These are phyloP conservation scores for Acleris literana DNA, from an alignment of 2,888 invertebrate species.

Conservation along the genomic window DNA sequence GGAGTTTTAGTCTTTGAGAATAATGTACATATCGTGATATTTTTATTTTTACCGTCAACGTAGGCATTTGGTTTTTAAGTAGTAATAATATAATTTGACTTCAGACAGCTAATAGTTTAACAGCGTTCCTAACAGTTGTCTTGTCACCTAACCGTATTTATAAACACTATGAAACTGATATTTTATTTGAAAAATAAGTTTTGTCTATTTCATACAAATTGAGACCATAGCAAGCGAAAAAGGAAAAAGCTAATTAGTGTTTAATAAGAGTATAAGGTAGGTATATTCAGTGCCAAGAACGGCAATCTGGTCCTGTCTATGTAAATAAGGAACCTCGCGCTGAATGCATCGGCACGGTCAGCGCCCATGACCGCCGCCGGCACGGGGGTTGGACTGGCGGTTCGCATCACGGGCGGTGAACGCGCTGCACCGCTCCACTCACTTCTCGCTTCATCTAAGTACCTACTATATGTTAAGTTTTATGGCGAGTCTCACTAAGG, in stretches of 20 bases:
- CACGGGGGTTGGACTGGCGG: too few species aligned
- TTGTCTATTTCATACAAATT: too few species aligned
- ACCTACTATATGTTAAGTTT: conserved; percentile 49
- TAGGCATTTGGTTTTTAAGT: conserved; percentile 72
- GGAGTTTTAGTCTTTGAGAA: conserved; percentile 65
- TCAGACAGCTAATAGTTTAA: conserved; percentile 59
- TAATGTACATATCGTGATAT: conserved; percentile 83
- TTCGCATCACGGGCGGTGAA: conserved; percentile 36
- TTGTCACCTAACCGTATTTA: conserved; percentile 36
- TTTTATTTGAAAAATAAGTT: too few species aligned
- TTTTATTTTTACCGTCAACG: conserved; percentile 75
- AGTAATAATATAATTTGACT: conserved; percentile 56
- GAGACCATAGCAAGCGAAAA: too few species aligned
- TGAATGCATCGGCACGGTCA: conserved; percentile 32
- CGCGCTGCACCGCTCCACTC: conserved; percentile 35
- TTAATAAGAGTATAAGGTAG: too few species aligned
- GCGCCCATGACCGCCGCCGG: conserved; percentile 34
- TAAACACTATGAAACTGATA: too few species aligned
- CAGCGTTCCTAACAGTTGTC: conserved; percentile 56
- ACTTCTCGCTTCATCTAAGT: conserved; percentile 15
- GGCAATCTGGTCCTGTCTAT: too few species aligned
- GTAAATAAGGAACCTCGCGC: too few species aligned
- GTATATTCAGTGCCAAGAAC: too few species aligned
- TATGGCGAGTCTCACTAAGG: conserved; percentile 62
- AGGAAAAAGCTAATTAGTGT: too few species aligned